Conservation (phyloP, 2,888 invertebrate genomes). For the Cheilosia vernalis region DNA sequence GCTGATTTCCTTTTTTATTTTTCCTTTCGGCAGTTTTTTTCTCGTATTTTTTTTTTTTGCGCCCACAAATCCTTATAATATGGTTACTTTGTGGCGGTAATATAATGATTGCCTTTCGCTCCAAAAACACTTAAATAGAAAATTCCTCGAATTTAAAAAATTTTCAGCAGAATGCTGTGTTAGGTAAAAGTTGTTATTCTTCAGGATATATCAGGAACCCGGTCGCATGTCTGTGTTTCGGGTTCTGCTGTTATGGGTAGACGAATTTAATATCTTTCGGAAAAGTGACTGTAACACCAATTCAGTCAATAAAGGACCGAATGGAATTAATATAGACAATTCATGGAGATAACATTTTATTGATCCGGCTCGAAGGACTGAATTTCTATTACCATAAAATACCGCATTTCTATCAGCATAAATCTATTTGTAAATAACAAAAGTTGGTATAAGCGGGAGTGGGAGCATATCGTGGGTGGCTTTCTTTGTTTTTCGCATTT, state of each 20-base stretch:
- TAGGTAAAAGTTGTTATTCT: not conserved
- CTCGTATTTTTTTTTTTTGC: not conserved
- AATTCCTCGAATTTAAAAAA: conserved; percentile 6
- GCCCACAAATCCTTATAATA: conserved; percentile 17
- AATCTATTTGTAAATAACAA: not conserved
- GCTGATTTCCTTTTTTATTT: conserved; percentile 58
- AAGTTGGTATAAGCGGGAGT: not conserved
- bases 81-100: conserved; percentile 33
- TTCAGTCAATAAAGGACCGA: conserved; percentile 44
- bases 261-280: conserved; percentile 32
- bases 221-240: not conserved
- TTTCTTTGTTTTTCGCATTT: not conserved
- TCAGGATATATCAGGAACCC: too few relatives aligned
- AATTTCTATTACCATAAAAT: not conserved
- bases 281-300: conserved; percentile 22
- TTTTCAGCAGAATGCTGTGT: conserved; percentile 2
- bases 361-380: conserved; percentile 31
- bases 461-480: not conserved
- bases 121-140: conserved; percentile 11
- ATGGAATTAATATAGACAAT: conserved; percentile 39
- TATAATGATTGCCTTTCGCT: conserved; percentile 37
- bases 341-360: conserved; percentile 21
- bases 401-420: not conserved
- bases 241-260: not conserved
- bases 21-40: not conserved